phyloP scores from a whole-genome alignment of 2,888 invertebrate genomes.

The Amphipyra tragopoginis region DNA sequence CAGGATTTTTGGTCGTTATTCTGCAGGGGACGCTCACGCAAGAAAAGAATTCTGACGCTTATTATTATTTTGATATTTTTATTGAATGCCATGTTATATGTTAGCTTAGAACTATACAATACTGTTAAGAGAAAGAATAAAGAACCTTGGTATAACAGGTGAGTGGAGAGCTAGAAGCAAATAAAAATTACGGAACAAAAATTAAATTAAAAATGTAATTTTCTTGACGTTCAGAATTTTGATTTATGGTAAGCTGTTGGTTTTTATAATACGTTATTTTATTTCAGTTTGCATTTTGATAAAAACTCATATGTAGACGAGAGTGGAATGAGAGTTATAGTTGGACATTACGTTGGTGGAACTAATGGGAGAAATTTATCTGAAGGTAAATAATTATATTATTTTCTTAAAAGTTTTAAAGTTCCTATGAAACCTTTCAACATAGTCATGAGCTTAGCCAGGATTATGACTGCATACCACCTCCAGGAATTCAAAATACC shows the following conservation, averaged over 20 bases:
- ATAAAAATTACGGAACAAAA: constrained; percentile 20
- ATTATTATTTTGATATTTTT: constrained; percentile 76
- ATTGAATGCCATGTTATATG: constrained; percentile 82
- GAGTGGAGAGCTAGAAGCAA: constrained; percentile 24
- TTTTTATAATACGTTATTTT: constrained; percentile 6
- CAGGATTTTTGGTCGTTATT: constrained; percentile 80
- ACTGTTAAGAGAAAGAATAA: constrained; percentile 74
- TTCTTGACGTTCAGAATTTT: not conserved
- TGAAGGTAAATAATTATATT: constrained; percentile 88
- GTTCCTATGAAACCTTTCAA: not conserved
- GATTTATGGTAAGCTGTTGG: not conserved
- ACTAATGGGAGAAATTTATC: constrained; percentile 94
- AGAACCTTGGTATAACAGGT: constrained; percentile 81
- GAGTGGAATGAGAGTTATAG: constrained; percentile 94
- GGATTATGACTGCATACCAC: no score
- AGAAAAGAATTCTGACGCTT: constrained; percentile 79
- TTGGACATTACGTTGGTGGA: constrained; percentile 97
- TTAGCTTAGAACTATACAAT: constrained; percentile 81
- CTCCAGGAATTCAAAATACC: no score
- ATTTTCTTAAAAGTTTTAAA: not conserved
- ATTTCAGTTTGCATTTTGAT: constrained; percentile 88
- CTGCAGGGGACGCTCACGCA: constrained; percentile 83
- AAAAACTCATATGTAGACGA: constrained; percentile 93
- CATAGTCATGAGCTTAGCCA: no score
- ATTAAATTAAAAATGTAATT: not conserved